Evolutionary conservation across 2,888 invertebrate genomes (phyloP).

Genomic region (Sepiola atlantica): DNA sequence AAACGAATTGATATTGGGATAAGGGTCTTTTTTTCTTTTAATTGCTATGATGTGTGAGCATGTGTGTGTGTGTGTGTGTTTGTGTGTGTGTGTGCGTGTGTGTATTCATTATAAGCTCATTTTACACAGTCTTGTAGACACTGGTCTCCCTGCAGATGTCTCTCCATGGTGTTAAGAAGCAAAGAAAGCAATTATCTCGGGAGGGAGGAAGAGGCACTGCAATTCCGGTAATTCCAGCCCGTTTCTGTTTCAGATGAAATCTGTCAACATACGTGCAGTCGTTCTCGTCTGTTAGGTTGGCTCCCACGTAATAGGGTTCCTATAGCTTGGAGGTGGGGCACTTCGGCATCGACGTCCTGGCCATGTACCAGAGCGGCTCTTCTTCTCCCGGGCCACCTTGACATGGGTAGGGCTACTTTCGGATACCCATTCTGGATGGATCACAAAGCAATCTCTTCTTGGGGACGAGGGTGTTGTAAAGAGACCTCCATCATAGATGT

Average conservation of each 20-base stretch:
- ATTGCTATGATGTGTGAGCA: too few species aligned
- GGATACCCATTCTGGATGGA: conserved; percentile 73
- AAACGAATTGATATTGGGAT: too few species aligned
- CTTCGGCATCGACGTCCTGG: conserved; percentile 66
- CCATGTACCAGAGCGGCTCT: conserved; percentile 59
- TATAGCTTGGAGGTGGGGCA: conserved; percentile 68
- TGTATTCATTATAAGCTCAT: not conserved
- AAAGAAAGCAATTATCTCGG: conserved; percentile 32
- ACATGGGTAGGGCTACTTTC: conserved; percentile 66
- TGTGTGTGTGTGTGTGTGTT: not conserved
- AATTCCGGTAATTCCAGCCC: conserved; percentile 3
- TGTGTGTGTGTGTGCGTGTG: not conserved
- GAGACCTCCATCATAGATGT: conserved; percentile 67
- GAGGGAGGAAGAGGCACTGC: not conserved
- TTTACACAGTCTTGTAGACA: not conserved
- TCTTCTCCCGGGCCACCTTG: conserved; percentile 57
- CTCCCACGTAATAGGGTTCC: conserved; percentile 71
- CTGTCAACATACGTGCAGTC: not conserved
- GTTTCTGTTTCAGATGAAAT: not conserved
- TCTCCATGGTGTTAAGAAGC: not conserved
- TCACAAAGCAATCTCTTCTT: conserved; percentile 67
- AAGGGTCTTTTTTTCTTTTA: too few species aligned
- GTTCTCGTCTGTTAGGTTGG: conserved; percentile 44
- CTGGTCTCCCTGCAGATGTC: not conserved
- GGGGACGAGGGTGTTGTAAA: conserved; percentile 63